Evolutionary conservation across 2,797 vertebrate genomes (phyloP).

Genomic region (Lagorchestes hirsutus): DNA sequence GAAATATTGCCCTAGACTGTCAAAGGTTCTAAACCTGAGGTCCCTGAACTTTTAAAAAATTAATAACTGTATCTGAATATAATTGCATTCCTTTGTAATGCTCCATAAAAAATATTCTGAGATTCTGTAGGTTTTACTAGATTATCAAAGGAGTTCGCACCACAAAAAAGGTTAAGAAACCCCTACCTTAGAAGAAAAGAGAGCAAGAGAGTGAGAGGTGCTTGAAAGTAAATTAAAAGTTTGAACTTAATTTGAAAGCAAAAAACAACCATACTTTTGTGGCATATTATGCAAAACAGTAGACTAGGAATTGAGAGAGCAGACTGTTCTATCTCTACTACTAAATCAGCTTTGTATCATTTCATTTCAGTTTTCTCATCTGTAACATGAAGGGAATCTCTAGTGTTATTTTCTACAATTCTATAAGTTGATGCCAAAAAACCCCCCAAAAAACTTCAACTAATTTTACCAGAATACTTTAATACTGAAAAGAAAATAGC

Average conservation of each 20-base stretch:
- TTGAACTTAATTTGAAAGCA: conserved; percentile 15
- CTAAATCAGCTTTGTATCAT: background rate
- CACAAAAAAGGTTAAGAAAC: conserved; percentile 30
- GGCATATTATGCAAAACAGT: background rate
- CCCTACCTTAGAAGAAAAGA: conserved; percentile 32
- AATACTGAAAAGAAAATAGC: background rate
- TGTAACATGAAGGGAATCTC: background rate
- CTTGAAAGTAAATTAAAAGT: background rate
- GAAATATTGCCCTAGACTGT: background rate
- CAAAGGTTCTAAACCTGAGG: background rate
- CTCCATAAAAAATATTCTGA: background rate
- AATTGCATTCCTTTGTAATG: background rate
- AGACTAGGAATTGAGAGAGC: background rate
- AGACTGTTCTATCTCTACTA: background rate
- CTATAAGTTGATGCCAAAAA: background rate
- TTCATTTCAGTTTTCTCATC: background rate
- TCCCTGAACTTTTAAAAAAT: no score
- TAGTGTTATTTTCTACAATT: background rate
- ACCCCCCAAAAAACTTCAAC: background rate
- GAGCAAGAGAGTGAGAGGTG: conserved; percentile 10
- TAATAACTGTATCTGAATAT: background rate
- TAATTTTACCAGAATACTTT: background rate
- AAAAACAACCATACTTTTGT: conserved; percentile 4
- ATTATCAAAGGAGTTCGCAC: background rate
- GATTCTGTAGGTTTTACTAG: background rate